Percentiles rank a stretch among this genome's conserved stretches.
phyloP scores from a whole-genome alignment of 2,113 vertebrate species.

The Lynx canadensis region DNA sequence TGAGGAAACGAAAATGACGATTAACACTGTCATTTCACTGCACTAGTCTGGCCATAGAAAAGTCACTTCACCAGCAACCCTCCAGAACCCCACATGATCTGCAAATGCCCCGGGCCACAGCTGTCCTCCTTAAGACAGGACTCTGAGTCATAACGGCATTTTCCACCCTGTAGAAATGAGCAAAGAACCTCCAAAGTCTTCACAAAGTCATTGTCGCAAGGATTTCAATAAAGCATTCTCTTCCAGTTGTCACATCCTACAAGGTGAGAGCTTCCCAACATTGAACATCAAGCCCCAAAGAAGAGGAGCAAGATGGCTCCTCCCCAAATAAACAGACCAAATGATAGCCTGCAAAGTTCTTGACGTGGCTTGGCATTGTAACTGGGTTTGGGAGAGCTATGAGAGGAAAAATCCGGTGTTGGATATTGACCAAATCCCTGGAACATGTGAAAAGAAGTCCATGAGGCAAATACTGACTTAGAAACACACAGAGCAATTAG shows the following conservation, averaged over 20 bases:
- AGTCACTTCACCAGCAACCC: not conserved
- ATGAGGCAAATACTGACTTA: not conserved
- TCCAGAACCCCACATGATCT: not conserved
- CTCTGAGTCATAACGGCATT: not conserved
- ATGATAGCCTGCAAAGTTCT: not conserved
- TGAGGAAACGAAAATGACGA: slow-evolving; percentile 1
- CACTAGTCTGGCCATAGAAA: not conserved
- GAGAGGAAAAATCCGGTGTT: not conserved
- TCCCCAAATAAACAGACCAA: not conserved
- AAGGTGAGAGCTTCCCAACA: not conserved
- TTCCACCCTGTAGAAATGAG: not conserved
- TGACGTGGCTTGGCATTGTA: not conserved
- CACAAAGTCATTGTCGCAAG: not conserved
- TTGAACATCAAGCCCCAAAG: not conserved
- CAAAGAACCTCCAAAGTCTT: not conserved
- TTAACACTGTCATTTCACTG: not conserved
- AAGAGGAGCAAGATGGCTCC: not conserved
- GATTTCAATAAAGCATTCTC: not conserved
- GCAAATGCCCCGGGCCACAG: not conserved
- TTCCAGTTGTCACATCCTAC: not conserved
- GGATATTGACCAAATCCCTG: not conserved
- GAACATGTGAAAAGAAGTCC: not conserved
- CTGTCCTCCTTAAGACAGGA: not conserved
- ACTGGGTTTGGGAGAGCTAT: not conserved
- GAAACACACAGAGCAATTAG: slow-evolving; percentile 29